These are phyloP conservation scores for Heliangelus exortis DNA, from an alignment of 2,797 vertebrate genomes.

Conservation along the genomic window DNA sequence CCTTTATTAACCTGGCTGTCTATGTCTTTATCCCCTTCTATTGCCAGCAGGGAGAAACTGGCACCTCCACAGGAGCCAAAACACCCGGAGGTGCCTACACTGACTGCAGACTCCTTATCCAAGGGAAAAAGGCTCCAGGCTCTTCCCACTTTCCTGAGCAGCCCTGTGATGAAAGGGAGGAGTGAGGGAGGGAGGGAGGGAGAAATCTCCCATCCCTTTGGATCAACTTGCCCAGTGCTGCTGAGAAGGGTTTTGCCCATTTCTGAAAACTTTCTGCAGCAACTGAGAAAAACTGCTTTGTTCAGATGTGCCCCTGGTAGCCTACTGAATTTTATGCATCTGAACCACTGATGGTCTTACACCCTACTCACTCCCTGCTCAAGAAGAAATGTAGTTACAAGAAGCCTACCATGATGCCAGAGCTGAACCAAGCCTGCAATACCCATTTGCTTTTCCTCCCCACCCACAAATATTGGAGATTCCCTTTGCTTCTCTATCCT, in stretches of 20 bases:
- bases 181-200: background rate
- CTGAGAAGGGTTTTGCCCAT: background rate
- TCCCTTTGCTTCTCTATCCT: background rate
- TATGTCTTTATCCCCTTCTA: background rate
- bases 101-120: background rate
- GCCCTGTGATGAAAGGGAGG: background rate
- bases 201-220: background rate
- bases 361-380: background rate
- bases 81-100: background rate
- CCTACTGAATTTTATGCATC: background rate
- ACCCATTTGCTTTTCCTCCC: background rate
- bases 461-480: background rate
- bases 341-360: background rate
- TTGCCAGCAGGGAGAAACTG: background rate
- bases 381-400: background rate
- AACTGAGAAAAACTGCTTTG: rapidly evolving
- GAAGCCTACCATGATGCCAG: background rate
- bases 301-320: background rate
- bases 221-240: background rate
- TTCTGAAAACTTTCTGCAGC: background rate
- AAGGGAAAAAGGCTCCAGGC: background rate
- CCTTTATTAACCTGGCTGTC: background rate
- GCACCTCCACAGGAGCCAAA: background rate
- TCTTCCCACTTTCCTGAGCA: background rate
- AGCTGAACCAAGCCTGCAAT: background rate